Evolutionary conservation across 2,113 vertebrate species (phyloP).

Genomic region (Chunga burmeisteri): DNA sequence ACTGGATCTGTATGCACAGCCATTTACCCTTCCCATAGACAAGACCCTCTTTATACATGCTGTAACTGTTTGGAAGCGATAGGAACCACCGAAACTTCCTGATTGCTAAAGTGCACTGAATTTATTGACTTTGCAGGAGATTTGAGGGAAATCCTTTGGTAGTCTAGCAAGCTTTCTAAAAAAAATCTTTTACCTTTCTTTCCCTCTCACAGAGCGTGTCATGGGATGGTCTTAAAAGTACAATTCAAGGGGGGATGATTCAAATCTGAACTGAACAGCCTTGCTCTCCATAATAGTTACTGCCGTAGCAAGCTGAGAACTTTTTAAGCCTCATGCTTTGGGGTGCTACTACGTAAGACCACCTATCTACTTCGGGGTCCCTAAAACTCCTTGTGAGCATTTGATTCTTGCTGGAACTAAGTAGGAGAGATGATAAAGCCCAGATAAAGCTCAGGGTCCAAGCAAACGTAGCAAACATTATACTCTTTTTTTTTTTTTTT

Average conservation of each 20-base stretch:
- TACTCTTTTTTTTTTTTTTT: background rate
- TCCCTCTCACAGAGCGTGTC: background rate
- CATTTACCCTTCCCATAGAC: background rate
- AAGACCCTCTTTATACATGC: background rate
- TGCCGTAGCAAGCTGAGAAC: background rate
- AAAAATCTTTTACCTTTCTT: background rate
- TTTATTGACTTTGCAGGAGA: background rate
- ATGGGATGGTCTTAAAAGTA: background rate
- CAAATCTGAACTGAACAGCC: background rate
- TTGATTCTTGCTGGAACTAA: background rate
- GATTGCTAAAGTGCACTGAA: background rate
- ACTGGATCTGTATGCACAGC: background rate
- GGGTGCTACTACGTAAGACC: background rate
- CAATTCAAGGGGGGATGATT: background rate
- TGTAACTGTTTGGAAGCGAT: background rate
- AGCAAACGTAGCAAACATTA: background rate
- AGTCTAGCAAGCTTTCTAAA: background rate
- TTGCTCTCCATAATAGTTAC: background rate
- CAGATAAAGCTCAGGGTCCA: background rate
- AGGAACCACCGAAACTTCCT: background rate
- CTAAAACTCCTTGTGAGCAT: background rate
- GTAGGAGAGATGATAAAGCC: background rate
- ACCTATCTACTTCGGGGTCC: background rate
- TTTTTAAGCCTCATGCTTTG: background rate
- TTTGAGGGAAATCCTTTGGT: background rate